These are phyloP conservation scores for Arge pagana DNA, from an alignment of 2,888 invertebrate genomes.

Conservation along the genomic window DNA sequence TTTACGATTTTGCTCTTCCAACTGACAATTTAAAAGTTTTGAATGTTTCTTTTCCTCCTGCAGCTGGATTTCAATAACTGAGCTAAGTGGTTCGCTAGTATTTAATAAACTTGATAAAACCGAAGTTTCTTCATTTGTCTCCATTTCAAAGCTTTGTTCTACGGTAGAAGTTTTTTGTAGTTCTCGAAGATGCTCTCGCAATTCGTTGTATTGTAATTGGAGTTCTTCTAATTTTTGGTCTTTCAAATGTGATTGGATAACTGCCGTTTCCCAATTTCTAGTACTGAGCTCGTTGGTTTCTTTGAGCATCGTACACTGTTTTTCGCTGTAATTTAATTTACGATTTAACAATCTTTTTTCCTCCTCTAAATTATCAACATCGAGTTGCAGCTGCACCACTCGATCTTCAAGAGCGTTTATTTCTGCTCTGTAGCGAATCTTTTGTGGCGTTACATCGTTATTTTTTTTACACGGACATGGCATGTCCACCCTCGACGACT, in stretches of 20 bases:
- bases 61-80: conserved; percentile 53
- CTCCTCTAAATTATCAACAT: conserved; percentile 61
- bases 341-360: conserved; percentile 61
- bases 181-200: conserved; percentile 43
- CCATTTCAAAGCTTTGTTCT: conserved; percentile 50
- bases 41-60: conserved; percentile 54
- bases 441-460: conserved; percentile 39
- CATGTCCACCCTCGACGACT: conserved; percentile 46
- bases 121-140: conserved; percentile 29
- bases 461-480: conserved; percentile 51
- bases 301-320: conserved; percentile 31
- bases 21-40: conserved; percentile 47
- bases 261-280: conserved; percentile 38
- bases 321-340: conserved; percentile 43
- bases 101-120: conserved; percentile 32
- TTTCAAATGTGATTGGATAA: conserved; percentile 40
- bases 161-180: conserved; percentile 30
- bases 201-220: conserved; percentile 45
- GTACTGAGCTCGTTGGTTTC: conserved; percentile 41
- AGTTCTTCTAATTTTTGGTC: conserved; percentile 46
- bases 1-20: conserved; percentile 56
- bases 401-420: conserved; percentile 63
- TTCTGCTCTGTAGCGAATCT: conserved; percentile 57
- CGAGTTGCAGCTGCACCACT: conserved; percentile 60
- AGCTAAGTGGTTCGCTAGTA: conserved; percentile 47